Evolutionary conservation across 2,888 invertebrate genomes (phyloP).

Genomic region (Xestia xanthographa): DNA sequence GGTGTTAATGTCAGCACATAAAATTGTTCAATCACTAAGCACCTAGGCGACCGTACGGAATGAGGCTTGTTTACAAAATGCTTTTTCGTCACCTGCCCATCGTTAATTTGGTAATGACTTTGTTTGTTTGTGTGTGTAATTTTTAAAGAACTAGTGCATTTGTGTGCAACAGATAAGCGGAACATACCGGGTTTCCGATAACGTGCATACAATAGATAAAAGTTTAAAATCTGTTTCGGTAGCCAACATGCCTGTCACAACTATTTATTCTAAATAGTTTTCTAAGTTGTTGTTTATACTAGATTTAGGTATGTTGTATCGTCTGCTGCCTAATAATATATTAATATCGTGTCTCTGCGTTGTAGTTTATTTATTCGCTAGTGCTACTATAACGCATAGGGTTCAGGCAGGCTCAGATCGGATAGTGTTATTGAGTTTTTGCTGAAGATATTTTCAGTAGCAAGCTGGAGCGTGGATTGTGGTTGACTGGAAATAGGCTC

Average conservation of each 20-base stretch:
- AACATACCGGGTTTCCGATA: conserved; percentile 88
- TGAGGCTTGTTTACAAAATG: conserved; percentile 88
- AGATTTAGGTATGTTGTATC: background rate
- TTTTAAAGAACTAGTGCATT: conserved; percentile 75
- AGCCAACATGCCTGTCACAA: conserved; percentile 85
- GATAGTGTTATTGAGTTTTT: background rate
- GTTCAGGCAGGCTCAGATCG: background rate
- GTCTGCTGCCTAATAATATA: background rate
- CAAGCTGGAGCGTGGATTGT: background rate
- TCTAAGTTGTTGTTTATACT: conserved; percentile 27
- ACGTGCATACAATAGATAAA: conserved; percentile 84
- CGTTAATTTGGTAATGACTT: conserved; percentile 90
- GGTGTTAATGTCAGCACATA: conserved; percentile 55
- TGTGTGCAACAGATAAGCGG: conserved; percentile 86
- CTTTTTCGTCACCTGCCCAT: conserved; percentile 88
- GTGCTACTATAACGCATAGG: background rate
- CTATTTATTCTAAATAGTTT: conserved; percentile 70
- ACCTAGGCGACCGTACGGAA: conserved; percentile 82
- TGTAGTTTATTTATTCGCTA: background rate
- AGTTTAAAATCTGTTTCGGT: conserved; percentile 85
- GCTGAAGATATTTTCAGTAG: background rate
- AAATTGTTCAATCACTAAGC: conserved; percentile 71
- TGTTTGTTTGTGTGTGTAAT: conserved; percentile 83
- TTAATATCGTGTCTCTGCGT: background rate
- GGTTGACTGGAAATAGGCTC: background rate